phyloP scores from a whole-genome alignment of 1,140 invertebrate genomes.

The Drosophila rufa region DNA sequence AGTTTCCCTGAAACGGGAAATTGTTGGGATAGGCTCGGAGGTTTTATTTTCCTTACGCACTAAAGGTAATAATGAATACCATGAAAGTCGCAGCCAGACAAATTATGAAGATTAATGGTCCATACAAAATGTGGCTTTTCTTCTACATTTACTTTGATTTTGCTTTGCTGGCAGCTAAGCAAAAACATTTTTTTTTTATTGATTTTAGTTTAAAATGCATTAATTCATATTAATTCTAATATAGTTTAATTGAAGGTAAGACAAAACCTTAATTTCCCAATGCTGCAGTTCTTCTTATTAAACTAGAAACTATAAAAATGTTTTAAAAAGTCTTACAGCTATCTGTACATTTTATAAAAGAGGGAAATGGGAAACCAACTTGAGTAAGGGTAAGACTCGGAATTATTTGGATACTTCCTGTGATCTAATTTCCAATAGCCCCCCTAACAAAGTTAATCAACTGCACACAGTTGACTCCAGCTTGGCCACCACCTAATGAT shows the following conservation, averaged over 20 bases:
- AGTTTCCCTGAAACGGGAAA: slow-evolving; percentile 10
- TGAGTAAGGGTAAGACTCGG: background rate
- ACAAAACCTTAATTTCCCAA: too few species aligned
- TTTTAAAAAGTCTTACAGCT: too few species aligned
- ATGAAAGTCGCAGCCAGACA: background rate
- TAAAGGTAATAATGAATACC: background rate
- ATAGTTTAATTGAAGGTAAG: too few species aligned
- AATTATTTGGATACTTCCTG: background rate
- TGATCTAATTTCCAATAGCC: slow-evolving; percentile 13
- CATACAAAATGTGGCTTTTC: background rate
- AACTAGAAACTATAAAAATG: too few species aligned
- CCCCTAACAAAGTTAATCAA: slow-evolving; percentile 34
- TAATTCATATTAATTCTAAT: background rate
- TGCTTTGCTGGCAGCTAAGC: background rate
- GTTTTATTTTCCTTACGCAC: background rate
- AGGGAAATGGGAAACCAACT: background rate
- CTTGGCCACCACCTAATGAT: slow-evolving; percentile 48
- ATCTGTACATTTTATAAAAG: too few species aligned
- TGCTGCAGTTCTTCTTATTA: too few species aligned
- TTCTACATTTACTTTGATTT: background rate
- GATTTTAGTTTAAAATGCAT: background rate
- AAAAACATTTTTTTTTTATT: background rate
- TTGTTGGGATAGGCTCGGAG: background rate
- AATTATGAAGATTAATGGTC: background rate
- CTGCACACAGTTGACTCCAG: slow-evolving; percentile 30